phyloP scores from a whole-genome alignment of 2,797 vertebrate genomes.

The Dryobates pubescens region DNA sequence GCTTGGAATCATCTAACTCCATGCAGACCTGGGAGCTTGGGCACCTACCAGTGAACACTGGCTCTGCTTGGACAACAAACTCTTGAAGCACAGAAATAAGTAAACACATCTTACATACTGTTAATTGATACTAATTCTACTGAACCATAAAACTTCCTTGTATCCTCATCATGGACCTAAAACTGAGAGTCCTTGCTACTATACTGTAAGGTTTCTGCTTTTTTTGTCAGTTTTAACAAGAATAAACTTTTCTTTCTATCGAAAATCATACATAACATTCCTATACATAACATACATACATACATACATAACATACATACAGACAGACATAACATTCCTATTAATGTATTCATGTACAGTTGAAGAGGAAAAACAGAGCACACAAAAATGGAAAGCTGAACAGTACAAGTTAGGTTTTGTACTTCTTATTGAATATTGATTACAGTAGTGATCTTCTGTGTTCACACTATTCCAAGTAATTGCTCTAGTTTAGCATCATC shows the following conservation, averaged over 20 bases:
- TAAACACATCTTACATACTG: background rate
- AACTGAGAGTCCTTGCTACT: background rate
- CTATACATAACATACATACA: too few species aligned
- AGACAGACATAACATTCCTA: background rate
- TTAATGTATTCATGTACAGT: background rate
- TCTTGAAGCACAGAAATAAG: background rate
- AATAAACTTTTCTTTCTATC: background rate
- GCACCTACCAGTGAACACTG: background rate
- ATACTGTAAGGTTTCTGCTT: background rate
- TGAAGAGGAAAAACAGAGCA: background rate
- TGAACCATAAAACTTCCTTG: background rate
- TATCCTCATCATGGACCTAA: background rate
- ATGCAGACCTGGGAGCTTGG: background rate
- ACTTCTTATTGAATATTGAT: background rate
- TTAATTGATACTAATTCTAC: background rate
- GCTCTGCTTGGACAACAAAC: background rate
- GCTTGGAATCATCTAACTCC: background rate
- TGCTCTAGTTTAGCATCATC: conserved; percentile 20
- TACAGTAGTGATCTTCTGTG: background rate
- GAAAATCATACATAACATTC: background rate
- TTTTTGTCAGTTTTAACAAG: background rate
- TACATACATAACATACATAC: too few species aligned
- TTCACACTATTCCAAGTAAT: conserved; percentile 20
- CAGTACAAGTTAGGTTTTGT: background rate
- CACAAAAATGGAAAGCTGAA: background rate